Conservation (phyloP, 2,797 vertebrate species). For the Sebastiscus tertius region DNA sequence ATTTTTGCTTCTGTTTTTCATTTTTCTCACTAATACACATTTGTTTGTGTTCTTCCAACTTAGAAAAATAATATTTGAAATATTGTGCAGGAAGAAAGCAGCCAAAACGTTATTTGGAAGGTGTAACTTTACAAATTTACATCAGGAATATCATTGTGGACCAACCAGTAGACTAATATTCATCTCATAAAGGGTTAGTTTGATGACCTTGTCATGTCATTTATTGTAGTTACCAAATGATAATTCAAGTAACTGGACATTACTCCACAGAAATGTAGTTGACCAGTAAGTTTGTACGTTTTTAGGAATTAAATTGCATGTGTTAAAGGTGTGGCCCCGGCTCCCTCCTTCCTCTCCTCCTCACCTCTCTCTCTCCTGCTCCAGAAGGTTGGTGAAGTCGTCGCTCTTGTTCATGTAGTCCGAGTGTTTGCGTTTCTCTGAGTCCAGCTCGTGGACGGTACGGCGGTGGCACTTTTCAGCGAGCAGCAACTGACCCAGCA, state of each 20-base stretch:
- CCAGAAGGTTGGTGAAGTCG: constrained; percentile 98
- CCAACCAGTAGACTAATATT: not conserved
- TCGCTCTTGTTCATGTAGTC: constrained; percentile 99
- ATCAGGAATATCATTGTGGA: not conserved
- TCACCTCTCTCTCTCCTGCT: constrained; percentile 97
- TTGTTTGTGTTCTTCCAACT: not conserved
- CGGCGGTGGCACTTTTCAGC: constrained; percentile 95
- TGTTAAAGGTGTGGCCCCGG: not conserved
- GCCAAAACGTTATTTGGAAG: not conserved
- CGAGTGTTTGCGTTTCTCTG: constrained; percentile 93
- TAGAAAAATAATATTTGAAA: too few species aligned
- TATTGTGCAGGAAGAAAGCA: not conserved
- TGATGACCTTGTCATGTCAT: accelerated
- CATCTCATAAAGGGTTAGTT: not conserved
- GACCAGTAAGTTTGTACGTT: not conserved
- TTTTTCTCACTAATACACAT: not conserved
- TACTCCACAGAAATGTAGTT: not conserved
- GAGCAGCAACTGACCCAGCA: constrained; percentile 95
- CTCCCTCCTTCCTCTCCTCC: not conserved
- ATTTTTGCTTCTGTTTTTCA: too few species aligned
- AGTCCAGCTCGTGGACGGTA: constrained; percentile 93
- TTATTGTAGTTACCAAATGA: not conserved
- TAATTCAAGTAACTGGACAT: not conserved
- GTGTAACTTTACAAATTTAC: too few species aligned
- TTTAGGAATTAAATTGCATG: not conserved